Conservation (phyloP, 2,888 invertebrate species). For the Melanophora roralis region DNA sequence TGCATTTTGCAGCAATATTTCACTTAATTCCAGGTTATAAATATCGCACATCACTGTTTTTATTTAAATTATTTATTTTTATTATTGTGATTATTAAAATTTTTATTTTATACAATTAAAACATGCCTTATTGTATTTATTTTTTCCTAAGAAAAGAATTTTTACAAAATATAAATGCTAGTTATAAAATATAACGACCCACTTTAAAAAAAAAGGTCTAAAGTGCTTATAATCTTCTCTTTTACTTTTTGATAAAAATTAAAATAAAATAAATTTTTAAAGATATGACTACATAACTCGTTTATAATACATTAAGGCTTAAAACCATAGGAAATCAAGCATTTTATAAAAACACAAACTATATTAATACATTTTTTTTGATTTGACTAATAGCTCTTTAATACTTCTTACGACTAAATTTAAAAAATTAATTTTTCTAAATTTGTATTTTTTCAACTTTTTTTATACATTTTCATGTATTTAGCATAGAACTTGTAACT, state of each 20-base stretch:
- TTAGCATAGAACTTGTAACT: conserved; percentile 49
- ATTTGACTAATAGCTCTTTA: conserved; percentile 13
- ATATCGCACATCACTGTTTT: neutral
- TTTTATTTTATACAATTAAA: conserved; percentile 6
- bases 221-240: neutral
- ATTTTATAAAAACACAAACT: conserved; percentile 18
- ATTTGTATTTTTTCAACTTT: conserved; percentile 11
- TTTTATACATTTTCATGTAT: conserved; percentile 10
- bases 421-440: conserved; percentile 32
- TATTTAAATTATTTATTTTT: neutral
- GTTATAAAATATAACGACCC: conserved; percentile 46
- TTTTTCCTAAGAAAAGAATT: neutral
- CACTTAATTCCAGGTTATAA: too few relatives aligned
- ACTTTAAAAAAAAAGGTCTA: neutral
- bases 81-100: conserved; percentile 5
- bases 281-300: conserved; percentile 26
- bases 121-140: neutral
- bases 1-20: too few relatives aligned
- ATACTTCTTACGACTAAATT: conserved; percentile 17
- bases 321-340: conserved; percentile 35
- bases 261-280: conserved; percentile 2
- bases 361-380: conserved; percentile 3
- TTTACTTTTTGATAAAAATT: conserved; percentile 33
- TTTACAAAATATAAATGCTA: conserved; percentile 59
- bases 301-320: conserved; percentile 39